Evolutionary conservation across 1,140 invertebrate genomes (phyloP).

Genomic region (Dinothrombium tinctorium): DNA sequence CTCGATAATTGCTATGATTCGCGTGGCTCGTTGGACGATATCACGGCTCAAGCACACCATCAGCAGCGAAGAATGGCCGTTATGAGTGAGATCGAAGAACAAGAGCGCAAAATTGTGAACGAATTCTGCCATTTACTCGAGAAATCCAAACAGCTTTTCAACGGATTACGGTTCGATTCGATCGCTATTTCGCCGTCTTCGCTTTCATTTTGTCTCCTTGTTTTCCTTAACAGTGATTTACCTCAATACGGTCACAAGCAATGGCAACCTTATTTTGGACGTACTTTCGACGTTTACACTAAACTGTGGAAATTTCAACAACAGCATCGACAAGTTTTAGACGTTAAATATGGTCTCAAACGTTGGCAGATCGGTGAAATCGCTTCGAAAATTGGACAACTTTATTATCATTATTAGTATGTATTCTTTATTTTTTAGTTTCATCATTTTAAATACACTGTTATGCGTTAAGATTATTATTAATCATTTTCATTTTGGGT

Average conservation of each 20-base stretch:
- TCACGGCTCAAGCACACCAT: constrained; percentile 1
- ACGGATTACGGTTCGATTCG: constrained; percentile 53
- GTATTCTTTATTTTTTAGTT: no score
- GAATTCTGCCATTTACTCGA: constrained; percentile 90
- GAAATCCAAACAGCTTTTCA: constrained; percentile 92
- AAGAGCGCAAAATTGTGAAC: constrained; percentile 77
- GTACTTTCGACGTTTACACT: constrained; percentile 93
- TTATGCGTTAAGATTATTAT: no score
- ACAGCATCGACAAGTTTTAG: constrained; percentile 68
- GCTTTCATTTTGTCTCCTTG: no score
- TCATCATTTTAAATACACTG: no score
- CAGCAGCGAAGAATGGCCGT: constrained; percentile 16
- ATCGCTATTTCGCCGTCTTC: no score
- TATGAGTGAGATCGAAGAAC: constrained; percentile 21
- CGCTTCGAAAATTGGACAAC: constrained; percentile 91
- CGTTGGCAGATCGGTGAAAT: constrained; percentile 97
- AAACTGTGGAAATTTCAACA: constrained; percentile 98
- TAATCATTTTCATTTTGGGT: no score
- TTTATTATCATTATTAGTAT: constrained; percentile 98
- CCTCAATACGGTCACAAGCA: constrained; percentile 92
- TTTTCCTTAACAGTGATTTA: constrained; percentile 53
- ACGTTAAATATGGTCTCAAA: constrained; percentile 82
- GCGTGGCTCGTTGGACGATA: constrained; percentile 7
- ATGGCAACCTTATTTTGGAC: constrained; percentile 90
- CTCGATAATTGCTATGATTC: constrained; percentile 11